phyloP scores from a whole-genome alignment of 2,113 vertebrate species.

The Colossoma macropomum region DNA sequence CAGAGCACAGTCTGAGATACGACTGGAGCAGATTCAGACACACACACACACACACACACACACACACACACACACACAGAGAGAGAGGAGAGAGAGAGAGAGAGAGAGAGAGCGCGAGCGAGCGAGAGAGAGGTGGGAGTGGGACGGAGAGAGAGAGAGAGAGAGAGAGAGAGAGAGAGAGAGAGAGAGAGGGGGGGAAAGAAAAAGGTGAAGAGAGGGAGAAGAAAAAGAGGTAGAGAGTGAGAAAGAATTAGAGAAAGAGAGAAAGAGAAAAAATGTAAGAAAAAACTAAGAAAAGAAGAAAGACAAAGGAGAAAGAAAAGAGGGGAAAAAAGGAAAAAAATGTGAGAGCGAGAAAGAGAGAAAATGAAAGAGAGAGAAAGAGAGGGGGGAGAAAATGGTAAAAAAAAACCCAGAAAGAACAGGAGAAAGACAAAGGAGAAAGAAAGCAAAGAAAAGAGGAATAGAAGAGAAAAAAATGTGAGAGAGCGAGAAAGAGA shows the following conservation, averaged over 20 bases:
- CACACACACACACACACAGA: too few species aligned
- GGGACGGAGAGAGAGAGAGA: neutral
- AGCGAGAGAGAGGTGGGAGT: too few species aligned
- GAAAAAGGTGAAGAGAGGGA: conserved; percentile 34
- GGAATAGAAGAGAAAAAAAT: neutral
- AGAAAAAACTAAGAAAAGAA: conserved; percentile 6
- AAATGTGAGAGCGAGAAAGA: too few species aligned
- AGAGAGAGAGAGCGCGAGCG: too few species aligned
- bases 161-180: conserved; percentile 35
- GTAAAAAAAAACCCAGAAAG: neutral
- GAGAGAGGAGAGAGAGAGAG: too few species aligned
- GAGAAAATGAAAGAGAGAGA: too few species aligned
- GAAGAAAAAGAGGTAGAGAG: conserved; percentile 27
- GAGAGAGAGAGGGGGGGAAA: conserved; percentile 47
- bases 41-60: too few species aligned
- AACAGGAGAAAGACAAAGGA: neutral
- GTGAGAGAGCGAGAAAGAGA: neutral
- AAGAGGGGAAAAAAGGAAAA: neutral
- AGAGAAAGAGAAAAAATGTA: conserved; percentile 38
- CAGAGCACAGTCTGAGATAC: neutral
- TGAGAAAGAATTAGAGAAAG: conserved; percentile 45
- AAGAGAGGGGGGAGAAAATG: conserved; percentile 6
- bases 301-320: conserved; percentile 21
- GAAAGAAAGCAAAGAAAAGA: conserved; percentile 19
- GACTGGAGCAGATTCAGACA: neutral